phyloP scores from a whole-genome alignment of 2,113 vertebrate species.

The Acinonyx jubatus region DNA sequence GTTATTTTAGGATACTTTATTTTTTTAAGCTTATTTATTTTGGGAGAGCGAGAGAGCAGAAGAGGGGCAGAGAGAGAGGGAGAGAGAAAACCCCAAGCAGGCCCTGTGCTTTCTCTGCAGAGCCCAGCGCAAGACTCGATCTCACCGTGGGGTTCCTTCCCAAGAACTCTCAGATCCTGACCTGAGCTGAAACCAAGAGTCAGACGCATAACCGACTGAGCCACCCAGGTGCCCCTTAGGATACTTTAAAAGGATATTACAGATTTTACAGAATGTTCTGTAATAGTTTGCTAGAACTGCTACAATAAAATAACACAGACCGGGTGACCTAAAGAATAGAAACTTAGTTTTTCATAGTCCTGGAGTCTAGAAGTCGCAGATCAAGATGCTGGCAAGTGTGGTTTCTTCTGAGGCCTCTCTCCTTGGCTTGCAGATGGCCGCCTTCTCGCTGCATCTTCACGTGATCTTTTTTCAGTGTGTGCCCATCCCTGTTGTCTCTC shows the following conservation, averaged over 20 bases:
- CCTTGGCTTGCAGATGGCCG: not conserved
- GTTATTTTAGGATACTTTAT: not conserved
- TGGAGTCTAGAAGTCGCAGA: not conserved
- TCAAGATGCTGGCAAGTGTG: not conserved
- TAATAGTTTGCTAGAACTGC: not conserved
- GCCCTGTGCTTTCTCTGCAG: no score
- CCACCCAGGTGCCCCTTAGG: no score
- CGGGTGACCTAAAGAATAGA: not conserved
- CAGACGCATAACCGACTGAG: no score
- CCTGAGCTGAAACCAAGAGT: no score
- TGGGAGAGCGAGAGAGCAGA: no score
- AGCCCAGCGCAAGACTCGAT: no score
- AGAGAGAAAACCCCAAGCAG: no score
- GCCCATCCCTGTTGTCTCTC: not conserved
- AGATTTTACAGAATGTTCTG: not conserved
- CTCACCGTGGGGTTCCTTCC: no score
- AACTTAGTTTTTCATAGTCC: not conserved
- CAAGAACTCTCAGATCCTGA: no score
- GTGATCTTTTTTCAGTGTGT: not conserved
- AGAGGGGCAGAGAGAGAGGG: no score
- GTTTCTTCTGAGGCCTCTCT: not conserved
- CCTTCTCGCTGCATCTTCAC: not conserved
- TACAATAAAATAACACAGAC: not conserved
- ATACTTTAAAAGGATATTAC: conserved; percentile 6
- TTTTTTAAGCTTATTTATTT: no score